Base-by-base conservation (phyloP, 2,888 invertebrate genomes). In the Adineta ricciae region DNA sequence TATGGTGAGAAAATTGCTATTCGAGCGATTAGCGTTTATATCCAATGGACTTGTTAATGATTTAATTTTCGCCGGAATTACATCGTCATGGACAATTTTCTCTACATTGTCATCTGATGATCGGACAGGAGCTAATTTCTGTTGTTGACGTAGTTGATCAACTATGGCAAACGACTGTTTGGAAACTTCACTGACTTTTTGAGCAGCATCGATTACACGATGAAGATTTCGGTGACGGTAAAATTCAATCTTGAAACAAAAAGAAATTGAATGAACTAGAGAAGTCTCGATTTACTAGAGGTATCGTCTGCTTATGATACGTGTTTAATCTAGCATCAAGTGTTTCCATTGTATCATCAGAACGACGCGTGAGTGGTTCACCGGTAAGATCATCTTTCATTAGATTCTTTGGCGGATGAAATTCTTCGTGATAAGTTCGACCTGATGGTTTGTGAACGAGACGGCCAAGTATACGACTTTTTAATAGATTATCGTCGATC, bases 401-500 rank as follows among this genome's bases (percentile, higher is more conserved):
- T 0, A 93, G 89, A 86, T 93, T 93, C 91, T 94, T 95, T 0
- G 98, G 98, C 56, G 98, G 98, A 88, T 95, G 94, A 91, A 97
- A 97, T 90, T 96, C 96, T 89, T 96, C 96, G 90, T 98, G 97
- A 91, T 99, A 98, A 50, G 96, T 95, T 86, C 97, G 93, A 1
- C 98, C 98, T 91, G 96, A 96, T 0, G 93, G 87, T 36, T 93
- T 92, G 91, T 98, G 98, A 88, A 97, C 94, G 86, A 97, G 92
- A 86, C 98, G 93, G 0, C 97, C 97, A 64, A 96, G 95, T 88
- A 97, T 96, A 88, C 97, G 93, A 72, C 93, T 93, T 5, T 97
- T 95, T 83, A 98, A 92, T 87, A 97, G 91, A 88, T 93, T 94
- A 89, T 98, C 97, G 88, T 95, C 94, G 87, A 99, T 97, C 85